phyloP scores from a whole-genome alignment of 1,140 invertebrate species.

The Bombyx mori region DNA sequence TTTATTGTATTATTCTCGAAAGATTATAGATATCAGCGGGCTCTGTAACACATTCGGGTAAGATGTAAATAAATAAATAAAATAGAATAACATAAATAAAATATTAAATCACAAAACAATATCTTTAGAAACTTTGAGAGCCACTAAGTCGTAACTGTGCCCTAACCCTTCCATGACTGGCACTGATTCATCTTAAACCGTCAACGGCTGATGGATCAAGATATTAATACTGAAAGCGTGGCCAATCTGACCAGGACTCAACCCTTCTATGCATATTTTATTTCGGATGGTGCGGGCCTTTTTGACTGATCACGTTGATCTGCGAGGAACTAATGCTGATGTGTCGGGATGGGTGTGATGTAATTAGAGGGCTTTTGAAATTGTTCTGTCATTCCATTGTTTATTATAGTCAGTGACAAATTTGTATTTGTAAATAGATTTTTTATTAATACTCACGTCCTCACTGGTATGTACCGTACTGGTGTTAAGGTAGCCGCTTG shows the following conservation, averaged over 20 bases:
- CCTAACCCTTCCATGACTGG: constrained; percentile 17
- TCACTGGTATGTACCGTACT: too few relatives aligned
- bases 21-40: too few relatives aligned
- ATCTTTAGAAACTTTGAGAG: constrained; percentile 13
- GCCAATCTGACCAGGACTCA: constrained; percentile 36
- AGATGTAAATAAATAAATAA: background rate
- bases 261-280: constrained; percentile 43
- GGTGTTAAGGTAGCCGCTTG: too few relatives aligned
- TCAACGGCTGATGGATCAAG: constrained; percentile 45
- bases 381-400: too few relatives aligned
- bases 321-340: background rate
- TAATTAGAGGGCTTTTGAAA: too few relatives aligned
- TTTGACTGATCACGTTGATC: constrained; percentile 2
- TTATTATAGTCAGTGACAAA: background rate
- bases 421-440: too few relatives aligned
- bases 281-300: constrained; percentile 35
- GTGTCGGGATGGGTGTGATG: too few relatives aligned
- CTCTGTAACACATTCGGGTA: too few relatives aligned
- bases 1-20: too few relatives aligned
- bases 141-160: constrained; percentile 4
- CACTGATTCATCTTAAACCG: constrained; percentile 37
- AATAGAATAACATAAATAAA: constrained; percentile 1
- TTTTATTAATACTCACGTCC: too few relatives aligned
- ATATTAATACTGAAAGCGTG: constrained; percentile 49
- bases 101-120: constrained; percentile 6